Base-by-base conservation (phyloP, 2,797 vertebrate genomes). In the Neomorphus geoffroyi region DNA sequence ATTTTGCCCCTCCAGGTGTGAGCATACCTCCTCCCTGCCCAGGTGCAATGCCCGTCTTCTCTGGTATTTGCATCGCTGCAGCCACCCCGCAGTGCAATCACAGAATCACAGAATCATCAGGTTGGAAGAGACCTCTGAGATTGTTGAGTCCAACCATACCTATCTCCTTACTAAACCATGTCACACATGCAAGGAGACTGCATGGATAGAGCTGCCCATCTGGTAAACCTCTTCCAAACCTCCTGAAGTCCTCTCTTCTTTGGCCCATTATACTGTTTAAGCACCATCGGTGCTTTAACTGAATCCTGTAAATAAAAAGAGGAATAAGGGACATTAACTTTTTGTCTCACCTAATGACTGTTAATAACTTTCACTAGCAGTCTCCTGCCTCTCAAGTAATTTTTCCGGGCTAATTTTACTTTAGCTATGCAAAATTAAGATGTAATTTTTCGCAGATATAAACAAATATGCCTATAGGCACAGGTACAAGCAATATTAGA, bases 391-490 rank as follows among this genome's bases (percentile, higher is more conserved):
- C 30, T 82, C 37, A 61, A 51, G 18, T 33, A 2, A 45, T 28
- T n/a, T 83, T 93, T 91, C 58, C 45, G 62, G 19, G 16, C 89
- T 62, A 78, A 61, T 62, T 92, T 95, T 67, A 50, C 23, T 39
- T 64, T 70, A 35, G 22, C 33, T 48, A 46, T 8, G 11, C 37
- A 92, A 91, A 93, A 83, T 45, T 35, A 14, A 18, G 3, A 72
- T n/a, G 11, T 18, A n/a, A 13, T 58, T 84, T 92, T 92, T 69
- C 7, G 6, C 24, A 81, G 58, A 39, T 19, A 41, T 15, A 65
- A 19, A 7, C 10, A 48, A 74, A 84, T 67, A 53, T 30, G 24
- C 7, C 30, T 51, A 43, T n/a, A 75, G 43, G 64, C 12, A 62
- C 0, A 7, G 30, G 73, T 2, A 66, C 15, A 66, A 6, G 21